Conservation (phyloP, 2,888 invertebrate species). For the Eupithecia abbreviata region DNA sequence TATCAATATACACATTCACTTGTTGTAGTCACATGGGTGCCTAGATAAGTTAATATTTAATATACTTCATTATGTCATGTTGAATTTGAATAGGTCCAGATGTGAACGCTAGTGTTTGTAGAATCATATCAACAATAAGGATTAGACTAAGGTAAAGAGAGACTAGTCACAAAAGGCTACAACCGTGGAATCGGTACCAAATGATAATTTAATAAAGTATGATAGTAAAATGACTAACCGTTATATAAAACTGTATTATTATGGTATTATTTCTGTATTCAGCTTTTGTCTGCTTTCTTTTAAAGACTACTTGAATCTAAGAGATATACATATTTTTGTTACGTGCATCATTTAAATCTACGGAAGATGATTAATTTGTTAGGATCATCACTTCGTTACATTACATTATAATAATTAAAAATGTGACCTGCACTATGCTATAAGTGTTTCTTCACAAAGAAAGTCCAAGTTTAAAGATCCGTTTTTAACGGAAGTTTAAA, state of each 20-base stretch:
- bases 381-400: too few relatives aligned
- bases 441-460: too few relatives aligned
- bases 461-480: too few relatives aligned
- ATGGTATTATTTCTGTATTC: conserved; percentile 2
- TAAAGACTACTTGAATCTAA: background rate
- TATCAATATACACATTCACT: background rate
- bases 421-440: background rate
- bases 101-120: background rate
- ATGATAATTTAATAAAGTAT: background rate
- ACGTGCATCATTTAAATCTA: background rate
- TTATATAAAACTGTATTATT: background rate
- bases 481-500: too few relatives aligned
- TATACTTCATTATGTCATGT: background rate
- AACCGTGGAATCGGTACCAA: conserved; percentile 1
- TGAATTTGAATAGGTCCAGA: background rate
- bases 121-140: conserved; percentile 4
- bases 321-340: background rate
- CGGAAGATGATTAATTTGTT: background rate
- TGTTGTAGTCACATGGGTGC: background rate
- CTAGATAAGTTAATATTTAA: background rate
- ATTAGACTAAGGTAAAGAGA: background rate
- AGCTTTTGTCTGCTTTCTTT: background rate
- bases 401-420: too few relatives aligned
- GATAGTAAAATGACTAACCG: background rate
- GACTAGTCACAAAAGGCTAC: background rate